Base-by-base conservation (phyloP, 2,888 invertebrate genomes). In the Eilema depressum region DNA sequence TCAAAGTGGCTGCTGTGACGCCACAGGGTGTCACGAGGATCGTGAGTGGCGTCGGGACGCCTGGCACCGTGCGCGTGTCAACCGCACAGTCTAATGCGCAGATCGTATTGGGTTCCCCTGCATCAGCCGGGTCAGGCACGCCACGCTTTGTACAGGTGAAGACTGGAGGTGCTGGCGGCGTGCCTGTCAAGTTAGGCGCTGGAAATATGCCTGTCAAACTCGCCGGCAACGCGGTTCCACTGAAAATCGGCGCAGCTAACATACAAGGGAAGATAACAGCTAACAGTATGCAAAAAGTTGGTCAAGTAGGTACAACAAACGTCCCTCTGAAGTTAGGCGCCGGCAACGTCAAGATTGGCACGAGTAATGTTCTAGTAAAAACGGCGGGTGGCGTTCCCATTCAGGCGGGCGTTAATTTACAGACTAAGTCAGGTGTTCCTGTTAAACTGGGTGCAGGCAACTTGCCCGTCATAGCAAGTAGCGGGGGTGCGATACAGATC, bases 121-220 rank as follows among this genome's bases (percentile, higher is more conserved):
- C 89, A 3, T 78, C 89, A 0, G 91, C 89, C 20, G 88, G 90
- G n/a, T 80, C 83, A 1, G 92, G 91, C 41, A 87, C 93, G 10
- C 95, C 94, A 0, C 90, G 95, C 47, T 94, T 87, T 76, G 93
- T 95, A 23, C 95, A 95, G 75, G 95, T 95, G 2, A 95, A 95
- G 77, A 92, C 94, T 0, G 92, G 93, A 56, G 80, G 87, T 0
- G 88, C 88, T 20, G 88, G 86, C 23, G 90, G 85, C 56, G 82
- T 93, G 61, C 93, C 94, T 0, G 92, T 95, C 30, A 95, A 95
- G 74, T 77, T 95, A 11, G 89, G 93, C 17, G 85, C 92, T 1
- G 92, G 92, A 10, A 91, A 91, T 68, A 79, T 92, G 71, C 93
- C 95, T 10, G 92, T 95, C 41, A 95, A 95, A 75, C 85, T 95